Conservation (phyloP, 2,113 vertebrate genomes). For the Ammodytes dubius region DNA sequence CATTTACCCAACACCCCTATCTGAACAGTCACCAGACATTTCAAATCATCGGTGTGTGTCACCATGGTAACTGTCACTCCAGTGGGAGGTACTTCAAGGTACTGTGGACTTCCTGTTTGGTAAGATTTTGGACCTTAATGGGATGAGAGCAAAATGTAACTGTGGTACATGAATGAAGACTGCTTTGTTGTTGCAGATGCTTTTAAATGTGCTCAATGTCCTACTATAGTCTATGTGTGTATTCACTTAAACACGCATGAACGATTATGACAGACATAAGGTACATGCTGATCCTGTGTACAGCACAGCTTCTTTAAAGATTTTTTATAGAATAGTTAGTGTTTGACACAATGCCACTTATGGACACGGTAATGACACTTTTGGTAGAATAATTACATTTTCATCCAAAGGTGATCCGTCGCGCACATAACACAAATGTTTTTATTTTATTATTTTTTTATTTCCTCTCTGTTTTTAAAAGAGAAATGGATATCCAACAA, state of each 20-base stretch:
- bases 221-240: background rate
- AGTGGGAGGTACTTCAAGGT: background rate
- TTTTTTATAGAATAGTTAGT: background rate
- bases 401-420: background rate
- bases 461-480: background rate
- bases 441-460: background rate
- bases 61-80: background rate
- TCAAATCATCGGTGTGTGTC: background rate
- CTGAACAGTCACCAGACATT: slow-evolving; percentile 41
- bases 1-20: slow-evolving; percentile 84
- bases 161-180: slow-evolving; percentile 2
- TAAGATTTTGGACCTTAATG: background rate
- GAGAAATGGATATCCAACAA: no score
- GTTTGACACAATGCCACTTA: background rate
- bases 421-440: background rate
- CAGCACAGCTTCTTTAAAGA: background rate
- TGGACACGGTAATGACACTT: background rate
- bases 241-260: background rate
- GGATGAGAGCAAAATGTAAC: background rate
- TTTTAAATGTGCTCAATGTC: background rate
- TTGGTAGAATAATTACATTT: background rate
- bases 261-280: background rate
- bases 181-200: background rate
- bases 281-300: background rate
- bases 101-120: slow-evolving; percentile 1